Evolutionary conservation across 53 echinoderm and acorn worm genomes (phyloP), one percentile per base, ranked within the genome.

Genomic region (Arbacia lixula): DNA sequence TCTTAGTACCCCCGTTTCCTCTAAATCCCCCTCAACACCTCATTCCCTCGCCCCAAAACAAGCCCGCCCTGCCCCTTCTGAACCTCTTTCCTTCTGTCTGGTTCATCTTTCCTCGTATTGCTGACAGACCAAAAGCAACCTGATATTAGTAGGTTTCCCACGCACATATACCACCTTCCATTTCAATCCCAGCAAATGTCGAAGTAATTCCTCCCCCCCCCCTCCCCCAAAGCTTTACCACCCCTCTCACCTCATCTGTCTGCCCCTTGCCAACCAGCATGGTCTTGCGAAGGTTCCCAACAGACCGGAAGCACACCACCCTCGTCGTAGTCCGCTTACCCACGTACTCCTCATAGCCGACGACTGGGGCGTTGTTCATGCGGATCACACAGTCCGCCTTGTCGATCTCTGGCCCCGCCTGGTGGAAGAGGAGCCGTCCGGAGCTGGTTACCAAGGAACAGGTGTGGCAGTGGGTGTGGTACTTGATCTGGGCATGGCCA

Each of bases 361-460:
- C 63, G 19, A 91, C 88, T 20, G 94, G 94, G 62, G 94, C 94
- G 72, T 94, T 91, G 87, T 94, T 94, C 91, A 94, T 94, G 3
- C 94, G 88, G 33, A 94, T 94, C 32, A 94, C 89, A 52, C 94
- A 94, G 52, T 94, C 91, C 6, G 94, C 73, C 10, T 60, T 56
- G 81, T 91, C 91, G 24, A 94, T 94, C 61, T 91, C 91, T n/a
- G 77, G 46, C 16, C 94, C 94, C 0, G 94, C 94, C 28, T 86
- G 74, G 63, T 86, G 83, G 40, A 85, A 85, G 22, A 94, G 78
- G 12, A 94, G 94, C 75, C 89, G 94, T 9, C 94, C 94, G 16
- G 94, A 94, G 81, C 94, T 94, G 50, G 94, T 88, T 46, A 94
- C 94, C 1, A 94, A 40, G 29, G 94, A 88, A 57, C 94, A 94